Evolutionary conservation across 1,140 invertebrate species (phyloP).

Genomic region (Microvelia longipes): DNA sequence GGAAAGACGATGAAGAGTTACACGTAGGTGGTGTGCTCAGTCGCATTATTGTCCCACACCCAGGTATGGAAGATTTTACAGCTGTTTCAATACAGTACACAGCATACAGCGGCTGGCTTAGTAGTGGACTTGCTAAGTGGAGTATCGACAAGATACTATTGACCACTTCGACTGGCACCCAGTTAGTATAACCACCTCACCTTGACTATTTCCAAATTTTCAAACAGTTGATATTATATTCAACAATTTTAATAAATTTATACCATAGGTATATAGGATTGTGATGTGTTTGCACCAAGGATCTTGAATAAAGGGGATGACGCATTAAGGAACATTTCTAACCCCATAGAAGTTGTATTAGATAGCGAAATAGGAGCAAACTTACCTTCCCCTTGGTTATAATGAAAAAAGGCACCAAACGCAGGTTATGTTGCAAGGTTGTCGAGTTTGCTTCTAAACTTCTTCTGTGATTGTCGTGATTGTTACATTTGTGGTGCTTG

Average conservation of each 20-base stretch:
- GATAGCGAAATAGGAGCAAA: no score
- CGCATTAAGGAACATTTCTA: no score
- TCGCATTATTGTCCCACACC: conserved; percentile 74
- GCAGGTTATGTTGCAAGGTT: no score
- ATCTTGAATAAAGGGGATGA: no score
- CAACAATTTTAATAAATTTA: background rate
- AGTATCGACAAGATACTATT: conserved; percentile 67
- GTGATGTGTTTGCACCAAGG: no score
- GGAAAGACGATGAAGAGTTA: conserved; percentile 64
- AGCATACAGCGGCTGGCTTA: conserved; percentile 81
- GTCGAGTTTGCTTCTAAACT: no score
- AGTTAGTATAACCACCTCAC: no score
- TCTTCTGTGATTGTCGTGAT: no score
- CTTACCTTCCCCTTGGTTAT: no score
- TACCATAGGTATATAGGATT: background rate
- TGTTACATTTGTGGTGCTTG: no score
- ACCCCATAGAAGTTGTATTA: no score
- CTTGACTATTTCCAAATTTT: conserved; percentile 3
- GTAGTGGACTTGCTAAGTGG: conserved; percentile 61
- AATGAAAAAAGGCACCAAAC: no score
- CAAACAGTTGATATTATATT: background rate
- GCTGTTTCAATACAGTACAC: conserved; percentile 63
- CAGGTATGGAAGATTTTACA: conserved; percentile 53
- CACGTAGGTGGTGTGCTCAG: conserved; percentile 51
- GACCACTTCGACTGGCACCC: conserved; percentile 69